Evolutionary conservation across 2,797 vertebrate genomes (phyloP).

Genomic region (Syngnathus rostellatus): DNA sequence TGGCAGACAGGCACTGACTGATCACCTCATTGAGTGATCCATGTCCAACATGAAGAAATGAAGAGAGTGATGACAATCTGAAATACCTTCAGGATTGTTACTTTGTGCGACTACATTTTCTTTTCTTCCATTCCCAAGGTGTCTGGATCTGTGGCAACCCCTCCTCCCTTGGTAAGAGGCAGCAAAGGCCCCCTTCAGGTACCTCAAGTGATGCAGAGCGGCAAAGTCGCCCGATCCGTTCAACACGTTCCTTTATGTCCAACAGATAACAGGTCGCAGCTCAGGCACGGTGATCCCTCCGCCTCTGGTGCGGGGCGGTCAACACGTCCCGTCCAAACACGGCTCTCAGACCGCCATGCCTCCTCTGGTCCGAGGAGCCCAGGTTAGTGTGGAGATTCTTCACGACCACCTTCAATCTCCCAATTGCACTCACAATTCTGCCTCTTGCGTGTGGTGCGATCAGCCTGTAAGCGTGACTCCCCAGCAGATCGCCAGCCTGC

Average conservation of each 20-base stretch:
- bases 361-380: constrained; percentile 88
- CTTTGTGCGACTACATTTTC: neutral
- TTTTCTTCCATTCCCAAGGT: constrained; percentile 57
- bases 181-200: constrained; percentile 89
- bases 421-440: neutral
- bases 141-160: constrained; percentile 76
- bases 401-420: neutral
- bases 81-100: neutral
- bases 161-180: constrained; percentile 87
- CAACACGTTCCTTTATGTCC: constrained; percentile 3
- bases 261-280: constrained; percentile 78
- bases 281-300: constrained; percentile 89
- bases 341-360: constrained; percentile 92
- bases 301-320: constrained; percentile 89
- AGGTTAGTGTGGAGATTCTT: constrained; percentile 66
- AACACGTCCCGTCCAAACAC: constrained; percentile 80
- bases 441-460: constrained; percentile 2
- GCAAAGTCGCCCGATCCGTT: neutral
- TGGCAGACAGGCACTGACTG: neutral
- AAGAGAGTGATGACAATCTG: too few species aligned
- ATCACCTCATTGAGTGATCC: neutral
- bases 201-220: constrained; percentile 5
- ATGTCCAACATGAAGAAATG: neutral
- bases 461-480: constrained; percentile 68
- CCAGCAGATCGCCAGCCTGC: constrained; percentile 86